Conservation (phyloP, 2,888 invertebrate species). For the Drosophila koepferae region DNA sequence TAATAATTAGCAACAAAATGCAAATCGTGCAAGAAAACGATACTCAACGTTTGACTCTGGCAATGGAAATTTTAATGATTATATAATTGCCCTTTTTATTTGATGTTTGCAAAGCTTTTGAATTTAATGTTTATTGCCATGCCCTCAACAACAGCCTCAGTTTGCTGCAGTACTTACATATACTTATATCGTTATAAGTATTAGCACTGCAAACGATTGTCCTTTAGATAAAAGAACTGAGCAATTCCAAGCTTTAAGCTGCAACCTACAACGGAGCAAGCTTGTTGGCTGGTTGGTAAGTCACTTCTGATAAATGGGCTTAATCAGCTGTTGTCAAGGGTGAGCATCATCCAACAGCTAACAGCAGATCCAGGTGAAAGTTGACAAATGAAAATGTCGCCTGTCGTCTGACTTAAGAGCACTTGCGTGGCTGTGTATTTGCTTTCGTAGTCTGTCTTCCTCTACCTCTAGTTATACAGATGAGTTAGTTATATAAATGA, state of each 20-base stretch:
- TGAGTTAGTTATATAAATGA: constrained; percentile 22
- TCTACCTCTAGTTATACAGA: constrained; percentile 20
- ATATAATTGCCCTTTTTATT: background rate
- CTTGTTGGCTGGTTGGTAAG: constrained; percentile 18
- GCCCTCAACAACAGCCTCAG: background rate
- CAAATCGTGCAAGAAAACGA: constrained; percentile 11
- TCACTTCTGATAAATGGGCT: constrained; percentile 59
- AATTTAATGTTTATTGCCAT: background rate
- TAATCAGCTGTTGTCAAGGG: constrained; percentile 66
- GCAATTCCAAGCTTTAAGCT: constrained; percentile 35
- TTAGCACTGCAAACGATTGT: constrained; percentile 32
- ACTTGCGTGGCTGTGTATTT: constrained; percentile 22
- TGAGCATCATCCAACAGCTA: constrained; percentile 16
- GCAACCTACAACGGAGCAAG: constrained; percentile 19
- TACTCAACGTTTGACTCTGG: constrained; percentile 36
- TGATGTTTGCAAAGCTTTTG: constrained; percentile 40
- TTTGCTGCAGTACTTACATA: background rate
- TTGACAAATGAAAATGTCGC: constrained; percentile 47
- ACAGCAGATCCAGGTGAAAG: constrained; percentile 28
- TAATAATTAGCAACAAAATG: too few relatives aligned
- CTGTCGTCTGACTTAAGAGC: constrained; percentile 37
- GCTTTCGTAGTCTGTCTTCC: background rate
- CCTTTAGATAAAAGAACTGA: background rate
- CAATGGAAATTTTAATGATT: constrained; percentile 68
- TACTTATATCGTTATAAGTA: constrained; percentile 43